phyloP scores from a whole-genome alignment of 1,140 invertebrate genomes.

The Anoplolepis gracilipes region DNA sequence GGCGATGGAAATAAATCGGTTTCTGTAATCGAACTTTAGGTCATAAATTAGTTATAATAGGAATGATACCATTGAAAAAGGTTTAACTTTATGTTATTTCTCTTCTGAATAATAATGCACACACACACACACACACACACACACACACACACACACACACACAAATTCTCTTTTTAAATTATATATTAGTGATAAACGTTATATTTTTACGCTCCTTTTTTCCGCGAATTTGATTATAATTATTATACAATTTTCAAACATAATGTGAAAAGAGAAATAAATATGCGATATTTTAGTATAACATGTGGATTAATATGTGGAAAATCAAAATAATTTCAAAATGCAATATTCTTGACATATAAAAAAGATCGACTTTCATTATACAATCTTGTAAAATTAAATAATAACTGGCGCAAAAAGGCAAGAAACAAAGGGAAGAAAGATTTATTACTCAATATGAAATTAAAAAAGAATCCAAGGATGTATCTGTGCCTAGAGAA shows the following conservation, averaged over 20 bases:
- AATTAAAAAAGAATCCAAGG: background rate
- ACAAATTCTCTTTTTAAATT: background rate
- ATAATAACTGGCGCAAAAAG: background rate
- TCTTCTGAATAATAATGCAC: background rate
- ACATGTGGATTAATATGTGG: background rate
- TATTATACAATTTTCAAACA: background rate
- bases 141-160: too few relatives aligned
- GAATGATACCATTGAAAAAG: background rate
- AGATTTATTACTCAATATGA: background rate
- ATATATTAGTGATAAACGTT: background rate
- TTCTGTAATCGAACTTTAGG: background rate
- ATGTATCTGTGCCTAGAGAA: background rate
- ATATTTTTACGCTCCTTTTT: background rate
- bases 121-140: too few relatives aligned
- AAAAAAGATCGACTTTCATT: background rate
- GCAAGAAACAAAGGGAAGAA: background rate
- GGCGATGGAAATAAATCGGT: slow-evolving; percentile 44
- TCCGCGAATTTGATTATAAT: background rate
- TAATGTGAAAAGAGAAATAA: background rate
- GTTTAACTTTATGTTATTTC: background rate
- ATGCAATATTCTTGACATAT: background rate
- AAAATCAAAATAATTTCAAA: background rate
- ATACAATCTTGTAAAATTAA: background rate
- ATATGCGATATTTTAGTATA: background rate
- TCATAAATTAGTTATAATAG: slow-evolving; percentile 22